These are phyloP conservation scores for Campoplex capitator DNA, from an alignment of 2,888 invertebrate species.

Conservation along the genomic window DNA sequence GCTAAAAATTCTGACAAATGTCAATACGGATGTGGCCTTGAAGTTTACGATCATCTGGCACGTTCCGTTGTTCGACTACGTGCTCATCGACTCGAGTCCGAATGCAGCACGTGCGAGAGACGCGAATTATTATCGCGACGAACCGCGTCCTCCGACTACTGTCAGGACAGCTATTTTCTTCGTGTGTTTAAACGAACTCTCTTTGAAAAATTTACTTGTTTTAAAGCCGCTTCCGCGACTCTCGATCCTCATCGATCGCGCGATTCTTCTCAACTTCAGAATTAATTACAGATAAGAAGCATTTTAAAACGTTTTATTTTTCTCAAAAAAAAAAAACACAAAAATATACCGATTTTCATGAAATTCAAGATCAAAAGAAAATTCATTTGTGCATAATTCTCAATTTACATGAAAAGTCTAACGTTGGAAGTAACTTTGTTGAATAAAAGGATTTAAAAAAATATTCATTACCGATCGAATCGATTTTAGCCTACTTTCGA, in stretches of 20 bases:
- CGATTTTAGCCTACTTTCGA: not conserved
- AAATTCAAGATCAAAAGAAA: not conserved
- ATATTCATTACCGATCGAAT: not conserved
- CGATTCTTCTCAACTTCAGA: not conserved
- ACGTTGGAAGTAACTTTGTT: not conserved
- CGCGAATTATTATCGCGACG: conserved; percentile 25
- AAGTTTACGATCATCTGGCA: conserved; percentile 74
- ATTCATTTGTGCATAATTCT: not conserved
- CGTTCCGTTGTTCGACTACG: conserved; percentile 77
- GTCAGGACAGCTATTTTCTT: not conserved
- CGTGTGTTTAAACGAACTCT: too few relatives aligned
- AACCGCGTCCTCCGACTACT: conserved; percentile 50
- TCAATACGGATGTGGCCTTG: conserved; percentile 81
- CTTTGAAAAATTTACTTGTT: not conserved
- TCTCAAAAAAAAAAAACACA: not conserved
- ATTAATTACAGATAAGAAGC: not conserved
- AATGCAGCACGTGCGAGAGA: conserved; percentile 71
- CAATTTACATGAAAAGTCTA: not conserved
- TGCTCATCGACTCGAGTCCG: conserved; percentile 70
- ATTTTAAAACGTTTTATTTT: not conserved
- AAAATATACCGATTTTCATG: not conserved
- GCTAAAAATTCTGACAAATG: conserved; percentile 71
- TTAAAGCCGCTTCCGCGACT: too few relatives aligned
- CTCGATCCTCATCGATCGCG: conserved; percentile 6
- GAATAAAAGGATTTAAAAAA: not conserved